Evolutionary conservation across 2,797 vertebrate species (phyloP), one percentile per base, ranked within the genome.

Genomic region (Morus bassanus): DNA sequence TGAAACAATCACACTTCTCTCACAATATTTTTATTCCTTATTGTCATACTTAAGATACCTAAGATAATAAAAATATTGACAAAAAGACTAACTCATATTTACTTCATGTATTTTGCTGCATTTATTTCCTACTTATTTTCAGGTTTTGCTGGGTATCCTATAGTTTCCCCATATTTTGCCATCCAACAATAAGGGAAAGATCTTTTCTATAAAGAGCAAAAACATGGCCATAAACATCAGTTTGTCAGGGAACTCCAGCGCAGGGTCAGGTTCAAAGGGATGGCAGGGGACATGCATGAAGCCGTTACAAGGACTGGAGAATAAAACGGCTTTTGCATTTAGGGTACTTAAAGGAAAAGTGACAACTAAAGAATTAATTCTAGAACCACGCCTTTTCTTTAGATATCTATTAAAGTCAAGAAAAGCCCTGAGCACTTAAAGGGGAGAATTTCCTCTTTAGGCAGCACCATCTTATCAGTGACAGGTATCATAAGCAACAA

Each of bases 1-100:
- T 92, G 84, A 93, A 95, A 89, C 69, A 88, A 80, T 69, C 78
- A 76, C 31, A 56, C 31, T 69, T 91, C 35, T n/a, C 59, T 85
- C 88, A 70, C 16, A 43, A 30, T 67, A 67, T 70, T 81, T 93
- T 95, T 78, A 81, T 59, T 84, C 30, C 33, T 80, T 78, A 61
- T 60, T 80, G 59, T 31, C 67, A 69, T 48, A 69, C 53, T 41
- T 72, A 89, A 65, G 45, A 46, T 53, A 88, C 4, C 15, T 18
- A 50, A 6, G 2, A 67, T 54, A 79, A 74, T 30, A 57, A 67
- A 96, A 79, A 92, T 56, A 94, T 3, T 53, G 56, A 72, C 33
- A 59, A 63, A 92, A 85, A 75, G 7, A 65, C 6, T 48, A 43
- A 80, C 16, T 93, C 22, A 0, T n/a, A 31, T 80, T 96, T 89